These are phyloP conservation scores for Coelinius sp. DNA, from an alignment of 2,888 invertebrate genomes.

Conservation along the genomic window DNA sequence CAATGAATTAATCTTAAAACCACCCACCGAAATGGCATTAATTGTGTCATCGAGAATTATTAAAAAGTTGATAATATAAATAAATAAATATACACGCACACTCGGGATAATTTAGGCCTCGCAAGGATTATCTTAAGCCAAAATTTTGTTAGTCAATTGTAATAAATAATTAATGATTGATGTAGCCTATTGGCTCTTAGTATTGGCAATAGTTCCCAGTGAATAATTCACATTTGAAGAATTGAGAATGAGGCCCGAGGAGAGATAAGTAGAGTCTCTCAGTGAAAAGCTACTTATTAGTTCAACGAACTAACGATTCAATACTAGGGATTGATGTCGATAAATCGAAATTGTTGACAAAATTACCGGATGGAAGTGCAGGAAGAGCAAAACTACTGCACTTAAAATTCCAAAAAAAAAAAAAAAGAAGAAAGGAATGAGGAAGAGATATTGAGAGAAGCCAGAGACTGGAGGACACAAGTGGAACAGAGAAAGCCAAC, in stretches of 20 bases:
- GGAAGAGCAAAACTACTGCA: conserved; percentile 30
- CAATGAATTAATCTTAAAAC: not conserved
- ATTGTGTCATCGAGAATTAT: not conserved
- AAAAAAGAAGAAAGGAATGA: not conserved
- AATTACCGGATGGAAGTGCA: conserved; percentile 36
- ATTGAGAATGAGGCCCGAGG: not conserved
- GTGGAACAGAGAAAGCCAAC: conserved; percentile 14
- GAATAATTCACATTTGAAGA: not conserved
- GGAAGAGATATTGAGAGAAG: not conserved
- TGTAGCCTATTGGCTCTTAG: not conserved
- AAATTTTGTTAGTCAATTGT: not conserved
- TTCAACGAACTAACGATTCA: conserved; percentile 36
- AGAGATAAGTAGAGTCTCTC: not conserved
- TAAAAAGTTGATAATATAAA: conserved; percentile 2
- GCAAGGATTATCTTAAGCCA: not conserved
- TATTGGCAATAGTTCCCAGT: not conserved
- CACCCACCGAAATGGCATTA: not conserved
- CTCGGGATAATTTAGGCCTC: conserved; percentile 15
- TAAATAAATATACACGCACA: conserved; percentile 25
- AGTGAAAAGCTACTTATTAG: conserved; percentile 40
- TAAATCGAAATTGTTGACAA: conserved; percentile 20
- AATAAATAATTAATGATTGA: not conserved
- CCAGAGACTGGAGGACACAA: not conserved
- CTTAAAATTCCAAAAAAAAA: conserved; percentile 24
- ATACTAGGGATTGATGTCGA: conserved; percentile 31